These are phyloP conservation scores for Ricordea florida DNA, from an alignment of 92 coral and sea anemone species.

Conservation along the genomic window DNA sequence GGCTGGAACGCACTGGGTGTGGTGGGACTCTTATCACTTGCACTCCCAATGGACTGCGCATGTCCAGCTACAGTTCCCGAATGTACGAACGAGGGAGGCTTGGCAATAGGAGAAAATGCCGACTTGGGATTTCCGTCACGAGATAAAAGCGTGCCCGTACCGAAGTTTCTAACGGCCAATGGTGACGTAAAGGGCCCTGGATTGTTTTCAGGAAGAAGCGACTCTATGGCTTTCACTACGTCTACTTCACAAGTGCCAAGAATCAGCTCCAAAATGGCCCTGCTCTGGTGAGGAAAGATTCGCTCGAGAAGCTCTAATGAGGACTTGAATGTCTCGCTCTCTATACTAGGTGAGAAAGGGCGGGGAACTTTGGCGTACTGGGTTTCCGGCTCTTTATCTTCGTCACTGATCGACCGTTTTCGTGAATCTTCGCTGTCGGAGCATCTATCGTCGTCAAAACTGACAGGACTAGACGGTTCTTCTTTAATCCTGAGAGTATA, in stretches of 20 bases:
- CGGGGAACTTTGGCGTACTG: conserved; percentile 42
- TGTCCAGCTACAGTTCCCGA: conserved; percentile 50
- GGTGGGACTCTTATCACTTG: conserved; percentile 50
- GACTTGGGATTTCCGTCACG: conserved; percentile 69
- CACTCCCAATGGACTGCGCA: conserved; percentile 36
- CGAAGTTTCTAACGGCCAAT: conserved; percentile 46
- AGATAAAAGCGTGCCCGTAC: conserved; percentile 14
- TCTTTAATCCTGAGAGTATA: conserved; percentile 66
- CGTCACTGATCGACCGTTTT: conserved; percentile 64
- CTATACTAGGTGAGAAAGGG: conserved; percentile 53
- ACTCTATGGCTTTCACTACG: conserved; percentile 90
- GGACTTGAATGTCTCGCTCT: conserved; percentile 43
- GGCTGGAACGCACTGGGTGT: conserved; percentile 81
- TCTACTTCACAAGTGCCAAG: conserved; percentile 94
- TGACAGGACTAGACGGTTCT: conserved; percentile 65
- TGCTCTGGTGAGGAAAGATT: conserved; percentile 93
- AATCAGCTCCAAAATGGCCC: conserved; percentile 85
- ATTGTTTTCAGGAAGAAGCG: conserved; percentile 83
- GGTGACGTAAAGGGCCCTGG: conserved; percentile 37
- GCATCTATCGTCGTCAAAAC: conserved; percentile 5
- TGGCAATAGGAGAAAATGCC: conserved; percentile 91
- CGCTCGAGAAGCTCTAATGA: conserved; percentile 83
- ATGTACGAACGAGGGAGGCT: conserved; percentile 60
- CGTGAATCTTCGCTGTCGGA: conserved; percentile 29
- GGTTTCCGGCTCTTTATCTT: conserved; percentile 34